Evolutionary conservation across 2,888 invertebrate genomes (phyloP), one percentile per base, ranked within the genome.

Genomic region (Argynnis bischoffii): DNA sequence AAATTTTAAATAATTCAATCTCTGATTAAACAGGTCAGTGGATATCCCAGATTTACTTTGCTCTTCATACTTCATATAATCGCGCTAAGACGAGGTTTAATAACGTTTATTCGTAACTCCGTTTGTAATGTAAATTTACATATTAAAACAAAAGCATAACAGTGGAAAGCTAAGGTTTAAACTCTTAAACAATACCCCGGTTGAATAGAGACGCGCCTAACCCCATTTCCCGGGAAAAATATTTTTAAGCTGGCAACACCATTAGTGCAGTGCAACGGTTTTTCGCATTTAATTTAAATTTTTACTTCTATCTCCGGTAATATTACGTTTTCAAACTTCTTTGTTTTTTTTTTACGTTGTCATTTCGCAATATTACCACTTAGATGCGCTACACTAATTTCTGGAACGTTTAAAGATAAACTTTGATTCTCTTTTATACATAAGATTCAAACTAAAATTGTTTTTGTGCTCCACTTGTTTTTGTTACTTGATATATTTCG

Each of bases 201-300:
- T 71, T 76, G 78, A 81, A 83, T 85, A 84, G 86, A 84, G 81
- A 81, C 79, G 77, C 72, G 72, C 72, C 83, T 87, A 83, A 83
- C 83, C 85, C 83, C 83, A 85, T 87, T 85, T 82, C 77, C 78
- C 79, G 75, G 79, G 80, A 79, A 81, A 83, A 83, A 84, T 77
- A 77, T 83, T 81, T 82, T 81, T 78, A 83, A 74, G 73, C 76
- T 72, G 71, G 74, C 79, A 79, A 79, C 77, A 79, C 82, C 82
- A 83, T 85, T 84, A 86, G 84, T 83, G 84, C 81, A 81, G 84
- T 79, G 78, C 81, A 78, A 84, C 84, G 85, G 84, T 73, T 68
- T 86, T 82, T 83, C 81, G 81, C 81, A 74, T 72, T 81, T 81
- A 81, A 87, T 88, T 87, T 87, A 83, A 87, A 88, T 86, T 88